These are phyloP conservation scores for Rhynchonema sp. DNA, from an alignment of 2,888 invertebrate genomes.

Conservation along the genomic window DNA sequence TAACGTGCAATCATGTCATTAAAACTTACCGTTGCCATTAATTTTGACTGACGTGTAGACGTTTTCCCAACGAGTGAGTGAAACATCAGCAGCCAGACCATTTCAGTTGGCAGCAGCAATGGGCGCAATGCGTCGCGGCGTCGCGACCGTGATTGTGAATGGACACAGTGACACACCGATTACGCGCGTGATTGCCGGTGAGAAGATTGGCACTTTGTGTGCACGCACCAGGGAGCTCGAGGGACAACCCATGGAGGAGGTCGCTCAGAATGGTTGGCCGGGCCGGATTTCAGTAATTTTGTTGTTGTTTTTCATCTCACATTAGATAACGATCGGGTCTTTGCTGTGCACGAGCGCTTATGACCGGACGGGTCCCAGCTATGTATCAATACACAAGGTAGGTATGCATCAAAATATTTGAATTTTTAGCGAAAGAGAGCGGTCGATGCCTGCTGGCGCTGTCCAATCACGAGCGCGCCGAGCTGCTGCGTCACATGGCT, in stretches of 20 bases:
- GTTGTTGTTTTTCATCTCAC: no score
- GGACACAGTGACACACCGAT: constrained; percentile 87
- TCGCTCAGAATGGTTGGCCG: constrained; percentile 48
- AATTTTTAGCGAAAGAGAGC: constrained; percentile 55
- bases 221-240: constrained; percentile 48
- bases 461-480: constrained; percentile 57
- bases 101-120: constrained; percentile 66
- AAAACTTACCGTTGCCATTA: no score
- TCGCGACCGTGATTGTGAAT: constrained; percentile 91
- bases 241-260: constrained; percentile 57
- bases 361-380: no score
- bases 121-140: constrained; percentile 83
- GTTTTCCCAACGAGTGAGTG: no score
- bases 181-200: constrained; percentile 69
- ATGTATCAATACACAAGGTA: no score
- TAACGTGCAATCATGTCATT: no score
- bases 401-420: no score
- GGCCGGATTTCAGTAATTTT: no score
- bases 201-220: constrained; percentile 91
- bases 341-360: no score
- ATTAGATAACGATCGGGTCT: no score
- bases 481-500: constrained; percentile 66
- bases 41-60: no score
- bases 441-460: constrained; percentile 62
- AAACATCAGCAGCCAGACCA: no score